Conservation (phyloP, 2,888 invertebrate species). For the Drosophila falleni region DNA sequence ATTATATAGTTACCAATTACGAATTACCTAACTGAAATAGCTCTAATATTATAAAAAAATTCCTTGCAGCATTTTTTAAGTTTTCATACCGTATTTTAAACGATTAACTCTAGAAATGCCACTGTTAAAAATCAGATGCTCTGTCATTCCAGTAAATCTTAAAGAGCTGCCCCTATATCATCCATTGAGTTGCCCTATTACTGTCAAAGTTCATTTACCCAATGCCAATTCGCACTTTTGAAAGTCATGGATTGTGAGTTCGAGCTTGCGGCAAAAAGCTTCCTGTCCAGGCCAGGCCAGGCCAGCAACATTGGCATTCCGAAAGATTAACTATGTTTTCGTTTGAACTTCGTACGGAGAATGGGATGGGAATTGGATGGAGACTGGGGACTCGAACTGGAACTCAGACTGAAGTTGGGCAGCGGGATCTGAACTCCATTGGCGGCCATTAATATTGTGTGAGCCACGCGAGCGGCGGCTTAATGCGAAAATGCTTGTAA, state of each 20-base stretch:
- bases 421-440: slow-evolving; percentile 62
- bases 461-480: slow-evolving; percentile 57
- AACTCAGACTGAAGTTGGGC: slow-evolving; percentile 10
- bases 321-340: slow-evolving; percentile 67
- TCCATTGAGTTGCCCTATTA: slow-evolving; percentile 40
- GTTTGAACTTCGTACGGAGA: slow-evolving; percentile 45
- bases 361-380: slow-evolving; percentile 10
- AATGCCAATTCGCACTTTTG: slow-evolving; percentile 50
- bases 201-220: slow-evolving; percentile 78
- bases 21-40: no score
- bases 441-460: slow-evolving; percentile 78
- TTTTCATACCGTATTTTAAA: no score
- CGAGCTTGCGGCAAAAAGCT: slow-evolving; percentile 21
- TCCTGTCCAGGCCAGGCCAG: slow-evolving; percentile 53
- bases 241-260: slow-evolving; percentile 37
- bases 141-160: not conserved
- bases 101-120: not conserved
- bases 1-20: no score
- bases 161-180: slow-evolving; percentile 29
- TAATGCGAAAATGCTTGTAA: slow-evolving; percentile 45
- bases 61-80: no score
- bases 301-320: slow-evolving; percentile 31
- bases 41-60: no score
- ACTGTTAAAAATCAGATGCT: not conserved
- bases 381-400: slow-evolving; percentile 16